Evolutionary conservation across 1,140 invertebrate species (phyloP).

Genomic region (Drosophila nigromelanica): DNA sequence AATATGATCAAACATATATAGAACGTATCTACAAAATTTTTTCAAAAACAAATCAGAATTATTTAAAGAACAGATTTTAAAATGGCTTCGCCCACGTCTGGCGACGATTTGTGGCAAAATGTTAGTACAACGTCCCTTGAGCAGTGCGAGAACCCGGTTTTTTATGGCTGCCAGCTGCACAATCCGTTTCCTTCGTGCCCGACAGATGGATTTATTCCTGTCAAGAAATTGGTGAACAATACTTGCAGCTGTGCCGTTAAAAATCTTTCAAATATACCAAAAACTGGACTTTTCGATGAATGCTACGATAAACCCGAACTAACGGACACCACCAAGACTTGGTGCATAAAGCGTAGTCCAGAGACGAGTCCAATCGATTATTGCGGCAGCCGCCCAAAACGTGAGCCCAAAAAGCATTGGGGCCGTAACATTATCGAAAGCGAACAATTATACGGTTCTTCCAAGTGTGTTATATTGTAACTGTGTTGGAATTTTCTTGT

Average conservation of each 20-base stretch:
- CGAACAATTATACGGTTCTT: not conserved
- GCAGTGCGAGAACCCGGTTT: not conserved
- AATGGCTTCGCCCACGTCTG: conserved; percentile 2
- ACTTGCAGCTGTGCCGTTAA: not conserved
- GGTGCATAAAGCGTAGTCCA: not conserved
- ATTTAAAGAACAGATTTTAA: not conserved
- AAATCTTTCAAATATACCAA: conserved; percentile 4
- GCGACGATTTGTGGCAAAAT: conserved; percentile 14
- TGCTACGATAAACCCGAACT: not conserved
- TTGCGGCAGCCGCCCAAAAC: not conserved
- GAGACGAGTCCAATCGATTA: not conserved
- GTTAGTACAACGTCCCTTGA: not conserved
- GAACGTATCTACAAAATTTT: not conserved
- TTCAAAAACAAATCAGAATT: not conserved
- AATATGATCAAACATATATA: not conserved
- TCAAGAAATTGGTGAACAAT: not conserved
- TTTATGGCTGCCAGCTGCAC: not conserved
- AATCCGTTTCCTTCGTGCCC: not conserved
- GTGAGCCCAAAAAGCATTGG: conserved; percentile 9
- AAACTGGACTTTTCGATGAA: conserved; percentile 1
- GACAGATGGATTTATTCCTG: not conserved
- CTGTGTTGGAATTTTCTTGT: not conserved
- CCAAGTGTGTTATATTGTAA: not conserved
- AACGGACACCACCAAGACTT: not conserved
- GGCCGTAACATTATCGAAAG: conserved; percentile 32